Base-by-base conservation (phyloP, 2,888 invertebrate species). In the Morpho deidamia region DNA sequence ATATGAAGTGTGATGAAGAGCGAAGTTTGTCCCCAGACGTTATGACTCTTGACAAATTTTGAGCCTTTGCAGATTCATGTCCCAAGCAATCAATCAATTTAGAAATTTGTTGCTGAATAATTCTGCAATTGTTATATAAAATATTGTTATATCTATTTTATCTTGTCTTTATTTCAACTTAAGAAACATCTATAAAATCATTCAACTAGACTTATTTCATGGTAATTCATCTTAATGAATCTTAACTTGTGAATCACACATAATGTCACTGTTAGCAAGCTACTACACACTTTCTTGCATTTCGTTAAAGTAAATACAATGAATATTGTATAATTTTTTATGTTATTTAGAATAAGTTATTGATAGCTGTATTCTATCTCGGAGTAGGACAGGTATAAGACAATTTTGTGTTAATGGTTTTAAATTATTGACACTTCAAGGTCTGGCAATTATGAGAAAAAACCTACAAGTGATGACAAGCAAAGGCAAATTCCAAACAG, bases 61-160 rank as follows among this genome's bases (percentile, higher is more conserved):
- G 96, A 4, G 95, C 94, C 11, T 79, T 75, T 0, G 95, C 94
- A 2, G 96, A 96, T 53, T 93, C 91, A 72, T 92, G 91, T 0
- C 96, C 96, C 71, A 96, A 90, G 8, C 82, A 84, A 74, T 95
- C 94, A 34, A 96, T 85, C 44, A 95, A 81, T 68, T 91, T 92
- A 1, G 92, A 52, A 7, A 85, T 57, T 11, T 63, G 69, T 0
- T 76, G 75, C 39, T 81, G 80, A 60, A 78, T 67, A 1, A 61
- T 7, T 55, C 84, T 84, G 69, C 35, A 51, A 5, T 45, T 40
- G 34, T 14, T 53, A 46, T 44, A 9, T 11, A 8, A 39, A 37
- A 34, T 44, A 41, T 8, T 23, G 23, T 23, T 23, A 23, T 23
- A 23, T 23, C 3, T 23, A 23, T 23, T 23, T 23, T 23, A 23